Conservation (phyloP, 2,888 invertebrate genomes). For the Priocnemis perturbator region DNA sequence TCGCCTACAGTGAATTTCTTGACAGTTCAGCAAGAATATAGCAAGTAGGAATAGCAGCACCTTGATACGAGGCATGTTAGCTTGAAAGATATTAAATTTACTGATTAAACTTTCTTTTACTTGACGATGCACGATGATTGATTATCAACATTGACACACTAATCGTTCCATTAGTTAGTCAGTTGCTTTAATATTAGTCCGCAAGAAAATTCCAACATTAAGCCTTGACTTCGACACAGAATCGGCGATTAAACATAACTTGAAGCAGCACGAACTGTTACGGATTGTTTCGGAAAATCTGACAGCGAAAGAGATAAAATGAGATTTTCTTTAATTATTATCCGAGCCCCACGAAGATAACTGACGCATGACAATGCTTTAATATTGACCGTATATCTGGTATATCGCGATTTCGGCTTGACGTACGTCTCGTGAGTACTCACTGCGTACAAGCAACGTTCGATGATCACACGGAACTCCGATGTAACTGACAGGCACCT, state of each 20-base stretch:
- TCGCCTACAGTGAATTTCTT: conserved; percentile 78
- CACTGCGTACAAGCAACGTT: conserved; percentile 63
- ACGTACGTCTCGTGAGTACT: conserved; percentile 42
- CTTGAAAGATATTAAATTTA: conserved; percentile 20
- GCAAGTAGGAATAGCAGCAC: conserved; percentile 55
- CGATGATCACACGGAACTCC: conserved; percentile 70
- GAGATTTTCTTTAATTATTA: too few species aligned
- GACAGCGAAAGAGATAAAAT: too few species aligned
- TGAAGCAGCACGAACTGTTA: too few species aligned
- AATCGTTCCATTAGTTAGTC: neutral
- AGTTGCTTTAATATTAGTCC: neutral
- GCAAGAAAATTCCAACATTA: too few species aligned
- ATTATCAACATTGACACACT: neutral
- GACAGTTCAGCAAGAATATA: conserved; percentile 69
- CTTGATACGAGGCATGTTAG: conserved; percentile 59
- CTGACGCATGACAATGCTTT: too few species aligned
- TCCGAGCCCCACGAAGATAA: too few species aligned
- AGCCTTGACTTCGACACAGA: too few species aligned
- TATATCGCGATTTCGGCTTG: too few species aligned
- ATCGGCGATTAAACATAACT: too few species aligned
- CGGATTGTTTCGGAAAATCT: too few species aligned
- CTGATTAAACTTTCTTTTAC: neutral
- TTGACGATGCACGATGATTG: neutral
- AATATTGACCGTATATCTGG: too few species aligned
- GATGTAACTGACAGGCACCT: conserved; percentile 71